Conservation (phyloP, 1,140 invertebrate species). For the Mercenaria mercenaria region DNA sequence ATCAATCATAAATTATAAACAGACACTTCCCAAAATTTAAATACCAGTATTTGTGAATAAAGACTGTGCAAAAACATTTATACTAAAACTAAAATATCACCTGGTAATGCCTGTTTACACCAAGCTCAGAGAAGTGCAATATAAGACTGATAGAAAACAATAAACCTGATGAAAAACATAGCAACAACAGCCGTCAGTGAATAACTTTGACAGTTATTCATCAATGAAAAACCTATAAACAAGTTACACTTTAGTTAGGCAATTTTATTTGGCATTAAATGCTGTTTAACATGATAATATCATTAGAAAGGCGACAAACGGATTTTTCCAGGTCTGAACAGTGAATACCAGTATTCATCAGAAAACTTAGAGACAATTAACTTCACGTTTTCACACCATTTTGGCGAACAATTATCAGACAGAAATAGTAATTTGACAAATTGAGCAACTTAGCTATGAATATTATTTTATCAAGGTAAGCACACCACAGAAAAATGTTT, state of each 20-base stretch:
- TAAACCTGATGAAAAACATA: not conserved
- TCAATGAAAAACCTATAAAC: slow-evolving; percentile 31
- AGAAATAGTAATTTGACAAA: slow-evolving; percentile 16
- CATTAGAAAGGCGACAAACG: slow-evolving; percentile 31
- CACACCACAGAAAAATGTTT: not conserved
- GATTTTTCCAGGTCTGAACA: slow-evolving; percentile 7
- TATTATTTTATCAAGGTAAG: not conserved
- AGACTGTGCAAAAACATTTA: too few species aligned
- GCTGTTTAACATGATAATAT: slow-evolving; percentile 16
- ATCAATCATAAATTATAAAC: too few species aligned
- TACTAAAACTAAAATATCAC: too few species aligned
- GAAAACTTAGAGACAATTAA: not conserved
- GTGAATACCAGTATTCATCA: not conserved
- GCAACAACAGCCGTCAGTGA: not conserved
- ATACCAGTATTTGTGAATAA: too few species aligned
- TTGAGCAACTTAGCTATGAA: not conserved
- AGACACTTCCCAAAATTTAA: too few species aligned
- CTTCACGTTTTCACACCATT: slow-evolving; percentile 25
- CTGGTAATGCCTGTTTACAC: too few species aligned
- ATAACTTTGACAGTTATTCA: slow-evolving; percentile 1
- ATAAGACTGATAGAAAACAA: too few species aligned
- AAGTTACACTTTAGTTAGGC: not conserved
- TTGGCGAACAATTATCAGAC: not conserved
- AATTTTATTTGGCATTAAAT: slow-evolving; percentile 7
- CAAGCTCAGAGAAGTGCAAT: too few species aligned